Conservation (phyloP, 2,888 invertebrate species). For the Drosophila parthenogenetica region DNA sequence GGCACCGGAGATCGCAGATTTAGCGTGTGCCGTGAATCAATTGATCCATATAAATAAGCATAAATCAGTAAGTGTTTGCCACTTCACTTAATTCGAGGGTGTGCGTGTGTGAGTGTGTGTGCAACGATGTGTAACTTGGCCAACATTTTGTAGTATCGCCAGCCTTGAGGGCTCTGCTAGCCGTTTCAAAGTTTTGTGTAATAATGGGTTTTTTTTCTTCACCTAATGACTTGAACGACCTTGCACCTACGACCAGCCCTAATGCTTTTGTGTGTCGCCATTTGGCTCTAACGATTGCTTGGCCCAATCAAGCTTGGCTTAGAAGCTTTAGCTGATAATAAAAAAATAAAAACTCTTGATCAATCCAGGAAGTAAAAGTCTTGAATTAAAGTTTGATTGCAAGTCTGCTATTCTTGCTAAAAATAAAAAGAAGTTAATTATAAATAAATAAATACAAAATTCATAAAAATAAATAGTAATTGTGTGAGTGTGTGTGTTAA, state of each 20-base stretch:
- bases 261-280: neutral
- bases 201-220: conserved; percentile 23
- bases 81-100: conserved; percentile 7
- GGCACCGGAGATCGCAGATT: conserved; percentile 54
- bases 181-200: conserved; percentile 27
- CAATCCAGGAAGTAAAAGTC: conserved; percentile 22
- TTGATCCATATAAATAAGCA: conserved; percentile 6
- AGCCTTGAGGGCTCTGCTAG: conserved; percentile 27
- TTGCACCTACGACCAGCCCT: conserved; percentile 41
- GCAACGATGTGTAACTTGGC: conserved; percentile 13
- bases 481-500: neutral
- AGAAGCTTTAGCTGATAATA: conserved; percentile 5
- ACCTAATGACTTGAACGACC: conserved; percentile 51
- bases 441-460: neutral
- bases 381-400: neutral
- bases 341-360: neutral
- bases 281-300: neutral
- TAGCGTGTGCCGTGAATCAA: conserved; percentile 18
- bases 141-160: conserved; percentile 6
- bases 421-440: conserved; percentile 12
- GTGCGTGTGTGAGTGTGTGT: neutral
- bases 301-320: conserved; percentile 3
- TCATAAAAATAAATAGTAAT: too few relatives aligned
- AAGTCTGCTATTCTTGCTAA: conserved; percentile 1
- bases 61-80: conserved; percentile 35